A percentile compares a stretch with the other conserved stretches of the same genome.
phyloP scores from a whole-genome alignment of 2,888 invertebrate species.

The Pseudococcus viburni region DNA sequence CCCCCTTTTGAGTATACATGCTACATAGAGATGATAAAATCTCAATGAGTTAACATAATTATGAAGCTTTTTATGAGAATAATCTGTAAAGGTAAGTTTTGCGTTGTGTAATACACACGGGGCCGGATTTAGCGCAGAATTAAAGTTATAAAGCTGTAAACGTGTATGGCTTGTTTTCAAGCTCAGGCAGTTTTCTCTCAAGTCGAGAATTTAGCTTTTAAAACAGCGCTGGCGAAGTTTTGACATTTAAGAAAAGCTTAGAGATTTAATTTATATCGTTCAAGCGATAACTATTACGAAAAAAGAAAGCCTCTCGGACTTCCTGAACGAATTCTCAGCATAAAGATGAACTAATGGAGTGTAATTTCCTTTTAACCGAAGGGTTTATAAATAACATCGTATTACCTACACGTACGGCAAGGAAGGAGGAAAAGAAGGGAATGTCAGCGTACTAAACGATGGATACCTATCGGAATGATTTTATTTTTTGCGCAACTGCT shows the following conservation, averaged over 20 bases:
- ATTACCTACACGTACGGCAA: neutral
- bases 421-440: neutral
- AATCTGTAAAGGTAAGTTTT: neutral
- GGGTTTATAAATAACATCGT: constrained; percentile 20
- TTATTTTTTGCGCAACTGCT: neutral
- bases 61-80: neutral
- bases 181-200: neutral
- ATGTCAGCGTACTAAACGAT: neutral
- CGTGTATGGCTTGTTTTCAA: neutral
- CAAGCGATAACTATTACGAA: neutral
- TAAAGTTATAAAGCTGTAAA: neutral
- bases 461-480: neutral
- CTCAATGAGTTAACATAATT: neutral
- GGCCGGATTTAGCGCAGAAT: neutral
- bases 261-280: constrained; percentile 15
- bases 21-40: constrained; percentile 7
- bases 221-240: neutral
- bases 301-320: neutral
- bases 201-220: neutral
- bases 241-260: constrained; percentile 1
- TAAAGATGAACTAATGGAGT: constrained; percentile 27
- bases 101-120: neutral
- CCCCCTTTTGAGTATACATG: neutral
- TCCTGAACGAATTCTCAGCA: neutral
- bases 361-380: constrained; percentile 7